Conservation (phyloP, 2,888 invertebrate species). For the Amphipoea lucens region DNA sequence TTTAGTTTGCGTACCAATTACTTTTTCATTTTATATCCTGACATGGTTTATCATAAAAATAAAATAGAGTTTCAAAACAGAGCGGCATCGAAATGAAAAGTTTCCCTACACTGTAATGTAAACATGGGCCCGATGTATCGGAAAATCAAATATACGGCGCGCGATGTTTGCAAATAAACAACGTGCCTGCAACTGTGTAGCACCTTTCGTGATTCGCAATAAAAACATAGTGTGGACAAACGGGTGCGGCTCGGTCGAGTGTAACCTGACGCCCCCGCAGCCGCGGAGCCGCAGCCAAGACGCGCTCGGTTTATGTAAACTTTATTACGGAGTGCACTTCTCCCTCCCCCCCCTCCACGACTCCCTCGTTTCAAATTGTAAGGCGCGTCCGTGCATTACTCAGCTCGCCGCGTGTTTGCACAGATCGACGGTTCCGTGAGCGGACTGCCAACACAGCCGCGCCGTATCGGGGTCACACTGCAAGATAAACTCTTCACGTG, state of each 20-base stretch:
- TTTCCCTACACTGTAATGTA: constrained; percentile 78
- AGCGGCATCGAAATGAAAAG: constrained; percentile 64
- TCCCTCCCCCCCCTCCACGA: constrained; percentile 64
- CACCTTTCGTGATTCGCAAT: constrained; percentile 85
- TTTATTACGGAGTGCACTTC: constrained; percentile 87
- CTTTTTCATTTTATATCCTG: constrained; percentile 12
- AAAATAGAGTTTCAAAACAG: constrained; percentile 52
- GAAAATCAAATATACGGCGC: constrained; percentile 81
- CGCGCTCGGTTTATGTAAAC: constrained; percentile 87
- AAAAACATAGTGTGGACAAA: constrained; percentile 85
- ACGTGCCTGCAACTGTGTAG: constrained; percentile 83
- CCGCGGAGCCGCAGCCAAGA: constrained; percentile 79
- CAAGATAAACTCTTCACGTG: constrained; percentile 82
- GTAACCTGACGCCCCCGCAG: constrained; percentile 79
- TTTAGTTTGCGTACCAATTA: neutral
- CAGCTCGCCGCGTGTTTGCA: constrained; percentile 86
- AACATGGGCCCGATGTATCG: constrained; percentile 80
- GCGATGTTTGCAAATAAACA: constrained; percentile 85
- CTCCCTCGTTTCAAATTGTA: constrained; percentile 81
- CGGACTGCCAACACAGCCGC: constrained; percentile 77
- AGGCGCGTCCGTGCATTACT: constrained; percentile 87
- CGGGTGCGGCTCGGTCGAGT: constrained; percentile 77
- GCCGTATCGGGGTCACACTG: constrained; percentile 84
- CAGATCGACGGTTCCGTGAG: constrained; percentile 86
- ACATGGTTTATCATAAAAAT: constrained; percentile 34